These are phyloP conservation scores for Dallia pectoralis DNA, from an alignment of 2,797 vertebrate species.

Conservation along the genomic window DNA sequence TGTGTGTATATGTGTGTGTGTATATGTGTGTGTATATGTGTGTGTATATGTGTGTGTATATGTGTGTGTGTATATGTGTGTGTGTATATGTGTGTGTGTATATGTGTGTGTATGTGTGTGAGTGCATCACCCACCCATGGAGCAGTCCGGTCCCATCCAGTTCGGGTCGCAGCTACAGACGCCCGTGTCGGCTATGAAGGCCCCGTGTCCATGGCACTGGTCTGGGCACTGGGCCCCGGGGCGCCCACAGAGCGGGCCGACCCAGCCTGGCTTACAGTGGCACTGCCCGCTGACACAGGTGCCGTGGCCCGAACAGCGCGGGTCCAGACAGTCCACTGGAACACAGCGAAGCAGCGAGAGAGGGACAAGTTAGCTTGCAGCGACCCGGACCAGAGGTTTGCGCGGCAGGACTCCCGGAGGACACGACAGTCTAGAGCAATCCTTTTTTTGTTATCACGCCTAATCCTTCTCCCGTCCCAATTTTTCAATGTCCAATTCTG, in stretches of 20 bases:
- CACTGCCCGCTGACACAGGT: conserved; percentile 84
- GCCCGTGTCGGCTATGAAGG: conserved; percentile 81
- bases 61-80: too few species aligned
- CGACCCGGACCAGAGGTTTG: not conserved
- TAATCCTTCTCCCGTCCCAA: too few species aligned
- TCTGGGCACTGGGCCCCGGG: conserved; percentile 84
- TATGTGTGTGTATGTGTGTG: too few species aligned
- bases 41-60: too few species aligned
- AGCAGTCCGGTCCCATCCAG: conserved; percentile 91
- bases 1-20: too few species aligned
- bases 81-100: too few species aligned
- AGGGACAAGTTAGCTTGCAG: not conserved
- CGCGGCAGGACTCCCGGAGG: too few species aligned
- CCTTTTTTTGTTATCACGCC: too few species aligned
- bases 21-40: too few species aligned
- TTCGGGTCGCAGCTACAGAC: conserved; percentile 86
- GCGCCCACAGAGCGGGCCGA: conserved; percentile 80
- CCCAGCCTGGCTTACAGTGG: conserved; percentile 86
- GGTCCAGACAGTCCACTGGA: conserved; percentile 82
- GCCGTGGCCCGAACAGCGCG: conserved; percentile 83
- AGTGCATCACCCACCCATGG: conserved; percentile 80
- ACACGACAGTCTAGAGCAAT: too few species aligned
- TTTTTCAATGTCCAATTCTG: too few species aligned
- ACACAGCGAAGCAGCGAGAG: not conserved
- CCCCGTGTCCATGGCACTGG: conserved; percentile 84